Evolutionary conservation across 2,113 vertebrate genomes (phyloP).

Genomic region (Leptobrachium ailaonicum): DNA sequence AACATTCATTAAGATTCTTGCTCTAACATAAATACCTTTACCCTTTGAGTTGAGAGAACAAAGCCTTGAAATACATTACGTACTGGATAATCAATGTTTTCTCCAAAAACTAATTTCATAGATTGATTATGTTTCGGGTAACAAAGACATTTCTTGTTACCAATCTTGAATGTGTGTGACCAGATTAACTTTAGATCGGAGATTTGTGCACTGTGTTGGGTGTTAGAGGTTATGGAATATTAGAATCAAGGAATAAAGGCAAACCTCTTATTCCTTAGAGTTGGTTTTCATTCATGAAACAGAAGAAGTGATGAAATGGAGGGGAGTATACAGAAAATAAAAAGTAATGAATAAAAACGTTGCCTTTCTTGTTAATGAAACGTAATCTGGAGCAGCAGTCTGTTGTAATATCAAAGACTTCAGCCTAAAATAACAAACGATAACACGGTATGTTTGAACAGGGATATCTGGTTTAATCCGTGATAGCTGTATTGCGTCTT

Average conservation of each 20-base stretch:
- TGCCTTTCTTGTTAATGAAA: no score
- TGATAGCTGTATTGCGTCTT: no score
- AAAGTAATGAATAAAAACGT: not conserved
- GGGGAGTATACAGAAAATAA: not conserved
- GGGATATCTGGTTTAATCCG: no score
- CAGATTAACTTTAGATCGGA: not conserved
- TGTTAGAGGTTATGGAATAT: conserved; percentile 2
- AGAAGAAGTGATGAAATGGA: conserved; percentile 2
- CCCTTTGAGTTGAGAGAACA: not conserved
- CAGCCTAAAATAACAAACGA: no score
- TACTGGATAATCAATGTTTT: not conserved
- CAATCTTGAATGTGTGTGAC: not conserved
- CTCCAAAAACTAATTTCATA: conserved; percentile 16
- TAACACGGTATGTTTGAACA: no score
- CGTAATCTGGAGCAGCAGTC: no score
- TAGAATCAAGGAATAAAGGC: not conserved
- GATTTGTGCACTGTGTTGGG: conserved; percentile 6
- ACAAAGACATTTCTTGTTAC: conserved; percentile 42
- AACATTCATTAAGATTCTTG: no score
- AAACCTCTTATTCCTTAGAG: conserved; percentile 13
- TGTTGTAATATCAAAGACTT: no score
- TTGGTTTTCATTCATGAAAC: conserved; percentile 11
- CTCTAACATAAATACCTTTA: not conserved
- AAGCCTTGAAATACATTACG: conserved; percentile 1
- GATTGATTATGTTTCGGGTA: conserved; percentile 37